Percentiles rank a stretch among this genome's conserved stretches.
Conservation (phyloP, 2,888 invertebrate species). For the Oasisia sp. region DNA sequence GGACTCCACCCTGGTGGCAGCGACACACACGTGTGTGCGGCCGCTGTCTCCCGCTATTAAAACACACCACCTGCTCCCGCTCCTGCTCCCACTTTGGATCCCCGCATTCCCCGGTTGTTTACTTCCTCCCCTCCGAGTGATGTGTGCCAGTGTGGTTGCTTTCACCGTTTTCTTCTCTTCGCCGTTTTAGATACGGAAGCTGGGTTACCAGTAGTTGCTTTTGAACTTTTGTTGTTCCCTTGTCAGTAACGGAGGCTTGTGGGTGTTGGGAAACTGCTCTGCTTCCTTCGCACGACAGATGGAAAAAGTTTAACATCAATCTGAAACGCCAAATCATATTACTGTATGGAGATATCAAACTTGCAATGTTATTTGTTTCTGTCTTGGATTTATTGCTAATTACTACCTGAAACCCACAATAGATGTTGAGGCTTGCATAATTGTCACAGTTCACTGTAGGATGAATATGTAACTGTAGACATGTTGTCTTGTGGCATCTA, state of each 20-base stretch:
- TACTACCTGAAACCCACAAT: not conserved
- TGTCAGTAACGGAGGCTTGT: not conserved
- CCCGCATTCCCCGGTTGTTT: not conserved
- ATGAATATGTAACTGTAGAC: not conserved
- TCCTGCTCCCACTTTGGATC: not conserved
- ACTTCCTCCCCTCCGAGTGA: not conserved
- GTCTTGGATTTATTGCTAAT: not conserved
- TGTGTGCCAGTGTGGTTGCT: not conserved
- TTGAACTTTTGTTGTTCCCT: not conserved
- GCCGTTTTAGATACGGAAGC: not conserved
- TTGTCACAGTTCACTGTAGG: not conserved
- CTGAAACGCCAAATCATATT: not conserved
- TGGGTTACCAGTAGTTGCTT: not conserved
- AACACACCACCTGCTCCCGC: not conserved
- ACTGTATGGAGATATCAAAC: not conserved
- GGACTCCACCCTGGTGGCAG: not conserved
- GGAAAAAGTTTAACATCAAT: not conserved
- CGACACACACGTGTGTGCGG: not conserved
- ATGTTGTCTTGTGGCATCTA: not conserved
- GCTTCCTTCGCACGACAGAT: not conserved
- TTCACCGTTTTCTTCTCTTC: not conserved
- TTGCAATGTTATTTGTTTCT: not conserved
- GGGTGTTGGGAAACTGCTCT: not conserved
- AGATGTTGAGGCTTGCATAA: not conserved
- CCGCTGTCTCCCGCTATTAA: not conserved